Evolutionary conservation across 1,140 invertebrate genomes (phyloP).

Genomic region (Saccostrea echinata): DNA sequence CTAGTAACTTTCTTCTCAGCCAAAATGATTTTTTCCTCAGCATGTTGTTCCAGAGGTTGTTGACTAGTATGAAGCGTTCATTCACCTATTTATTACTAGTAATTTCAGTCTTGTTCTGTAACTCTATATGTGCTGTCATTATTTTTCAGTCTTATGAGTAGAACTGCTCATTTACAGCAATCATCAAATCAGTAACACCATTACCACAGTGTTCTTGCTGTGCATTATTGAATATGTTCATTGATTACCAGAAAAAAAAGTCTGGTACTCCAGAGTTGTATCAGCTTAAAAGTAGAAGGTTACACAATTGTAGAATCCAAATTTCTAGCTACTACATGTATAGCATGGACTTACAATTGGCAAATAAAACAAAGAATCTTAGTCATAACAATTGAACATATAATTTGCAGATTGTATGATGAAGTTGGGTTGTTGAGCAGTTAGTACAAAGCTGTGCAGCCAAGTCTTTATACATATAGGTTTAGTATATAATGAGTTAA

Average conservation of each 20-base stretch:
- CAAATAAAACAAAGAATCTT: not conserved
- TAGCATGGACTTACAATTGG: too few species aligned
- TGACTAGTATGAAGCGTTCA: not conserved
- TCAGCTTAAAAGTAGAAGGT: not conserved
- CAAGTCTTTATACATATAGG: too few species aligned
- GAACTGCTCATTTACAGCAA: not conserved
- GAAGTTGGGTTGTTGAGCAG: too few species aligned
- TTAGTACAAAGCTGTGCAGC: too few species aligned
- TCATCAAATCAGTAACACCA: not conserved
- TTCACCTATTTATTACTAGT: not conserved
- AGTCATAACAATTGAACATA: not conserved
- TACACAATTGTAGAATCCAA: not conserved
- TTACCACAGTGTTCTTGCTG: not conserved
- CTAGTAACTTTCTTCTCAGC: not conserved
- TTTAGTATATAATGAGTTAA: too few species aligned
- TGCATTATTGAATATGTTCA: not conserved
- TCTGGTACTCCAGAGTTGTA: not conserved
- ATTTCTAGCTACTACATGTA: not conserved
- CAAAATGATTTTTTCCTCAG: not conserved
- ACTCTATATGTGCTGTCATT: not conserved
- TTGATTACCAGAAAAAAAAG: not conserved
- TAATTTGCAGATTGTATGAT: not conserved
- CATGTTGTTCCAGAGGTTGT: not conserved
- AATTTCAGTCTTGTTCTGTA: not conserved
- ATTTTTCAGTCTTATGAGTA: not conserved